Percentiles rank a stretch among this genome's conserved stretches.
Evolutionary conservation across 2,888 invertebrate species (phyloP).

Genomic region (Dicyrtoma fusca): DNA sequence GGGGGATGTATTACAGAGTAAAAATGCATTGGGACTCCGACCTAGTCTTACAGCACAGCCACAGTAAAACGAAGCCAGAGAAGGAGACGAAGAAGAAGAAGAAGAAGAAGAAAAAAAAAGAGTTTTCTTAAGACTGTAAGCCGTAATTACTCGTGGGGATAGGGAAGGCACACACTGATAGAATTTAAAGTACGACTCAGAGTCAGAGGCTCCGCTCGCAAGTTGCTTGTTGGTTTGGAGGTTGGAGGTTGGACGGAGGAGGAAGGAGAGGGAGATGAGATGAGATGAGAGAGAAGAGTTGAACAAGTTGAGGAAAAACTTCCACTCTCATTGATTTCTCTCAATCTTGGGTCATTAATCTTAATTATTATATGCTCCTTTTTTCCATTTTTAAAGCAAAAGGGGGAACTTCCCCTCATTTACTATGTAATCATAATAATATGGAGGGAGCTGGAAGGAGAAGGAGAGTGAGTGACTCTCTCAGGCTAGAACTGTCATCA

Average conservation of each 20-base stretch:
- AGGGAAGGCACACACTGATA: conserved; percentile 35
- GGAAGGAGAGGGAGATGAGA: conserved; percentile 20
- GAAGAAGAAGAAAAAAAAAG: conserved; percentile 4
- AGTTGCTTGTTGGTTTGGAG: too few species aligned
- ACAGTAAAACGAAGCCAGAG: too few species aligned
- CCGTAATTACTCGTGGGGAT: conserved; percentile 36
- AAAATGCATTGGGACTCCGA: not conserved
- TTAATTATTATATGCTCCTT: conserved; percentile 52
- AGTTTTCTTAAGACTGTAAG: conserved; percentile 36
- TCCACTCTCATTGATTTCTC: conserved; percentile 52
- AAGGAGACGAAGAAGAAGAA: not conserved
- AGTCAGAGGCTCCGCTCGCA: not conserved
- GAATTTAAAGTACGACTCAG: conserved; percentile 32
- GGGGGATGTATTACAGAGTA: too few species aligned
- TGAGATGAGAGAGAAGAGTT: not conserved
- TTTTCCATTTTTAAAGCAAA: conserved; percentile 38
- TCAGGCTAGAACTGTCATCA: conserved; percentile 29
- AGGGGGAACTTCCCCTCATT: not conserved
- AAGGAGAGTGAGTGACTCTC: conserved; percentile 19
- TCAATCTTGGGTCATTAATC: conserved; percentile 54
- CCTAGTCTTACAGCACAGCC: too few species aligned
- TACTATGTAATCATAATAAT: conserved; percentile 5
- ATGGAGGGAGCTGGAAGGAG: too few species aligned
- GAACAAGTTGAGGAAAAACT: conserved; percentile 23
- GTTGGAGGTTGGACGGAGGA: conserved; percentile 11